Percentiles rank a stretch among this genome's conserved stretches.
Evolutionary conservation across 2,888 invertebrate species (phyloP).

Genomic region (Petrolisthes cinctipes): DNA sequence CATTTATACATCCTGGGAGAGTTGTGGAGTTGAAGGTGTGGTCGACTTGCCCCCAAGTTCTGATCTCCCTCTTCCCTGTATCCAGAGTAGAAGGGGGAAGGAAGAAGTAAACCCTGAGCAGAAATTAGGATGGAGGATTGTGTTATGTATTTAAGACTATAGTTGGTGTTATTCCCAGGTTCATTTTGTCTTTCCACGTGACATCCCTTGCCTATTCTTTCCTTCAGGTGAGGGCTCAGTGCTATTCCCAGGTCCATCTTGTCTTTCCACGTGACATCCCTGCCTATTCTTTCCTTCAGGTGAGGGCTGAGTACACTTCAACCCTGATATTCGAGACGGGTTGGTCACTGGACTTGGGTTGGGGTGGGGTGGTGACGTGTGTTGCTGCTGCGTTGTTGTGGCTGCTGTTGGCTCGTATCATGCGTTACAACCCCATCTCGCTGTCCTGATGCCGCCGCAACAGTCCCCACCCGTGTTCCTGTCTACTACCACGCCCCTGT

Average conservation of each 20-base stretch:
- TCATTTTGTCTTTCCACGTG: neutral
- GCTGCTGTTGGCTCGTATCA: conserved; percentile 65
- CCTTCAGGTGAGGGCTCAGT: neutral
- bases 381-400: conserved; percentile 79
- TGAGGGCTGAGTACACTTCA: conserved; percentile 54
- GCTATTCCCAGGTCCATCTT: neutral
- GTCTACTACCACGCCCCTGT: conserved; percentile 10
- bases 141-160: no score
- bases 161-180: no score
- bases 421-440: conserved; percentile 65
- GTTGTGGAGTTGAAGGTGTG: no score
- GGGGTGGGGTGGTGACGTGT: conserved; percentile 83
- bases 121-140: neutral
- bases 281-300: conserved; percentile 35
- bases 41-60: no score
- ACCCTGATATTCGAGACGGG: conserved; percentile 66
- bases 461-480: conserved; percentile 15
- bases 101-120: neutral
- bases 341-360: conserved; percentile 74
- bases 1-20: no score
- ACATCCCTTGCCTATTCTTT: neutral
- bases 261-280: neutral
- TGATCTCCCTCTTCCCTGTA: no score
- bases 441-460: conserved; percentile 58
- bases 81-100: neutral